Conservation (phyloP, 2,888 invertebrate genomes). For the Morpho helenor region DNA sequence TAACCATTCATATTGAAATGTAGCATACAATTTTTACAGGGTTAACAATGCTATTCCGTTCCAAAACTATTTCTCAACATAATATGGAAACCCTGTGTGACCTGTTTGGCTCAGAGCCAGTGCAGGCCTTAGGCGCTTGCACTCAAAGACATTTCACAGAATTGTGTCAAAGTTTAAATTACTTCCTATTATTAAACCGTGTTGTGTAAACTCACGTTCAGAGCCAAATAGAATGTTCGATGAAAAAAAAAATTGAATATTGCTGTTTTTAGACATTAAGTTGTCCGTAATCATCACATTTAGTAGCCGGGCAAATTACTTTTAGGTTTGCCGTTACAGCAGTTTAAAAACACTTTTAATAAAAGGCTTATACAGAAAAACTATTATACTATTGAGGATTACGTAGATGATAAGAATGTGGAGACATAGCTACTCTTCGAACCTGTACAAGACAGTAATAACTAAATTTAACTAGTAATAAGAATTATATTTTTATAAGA, state of each 20-base stretch:
- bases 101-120: slow-evolving; percentile 65
- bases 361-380: too few relatives aligned
- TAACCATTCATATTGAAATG: too few relatives aligned
- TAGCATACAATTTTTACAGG: background rate
- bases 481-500: too few relatives aligned
- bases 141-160: slow-evolving; percentile 40
- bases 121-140: slow-evolving; percentile 43
- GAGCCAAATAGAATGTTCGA: slow-evolving; percentile 20
- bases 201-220: slow-evolving; percentile 18
- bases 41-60: slow-evolving; percentile 3
- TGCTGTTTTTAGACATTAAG: background rate
- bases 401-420: too few relatives aligned
- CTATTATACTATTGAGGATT: too few relatives aligned
- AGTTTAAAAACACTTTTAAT: too few relatives aligned
- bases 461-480: too few relatives aligned
- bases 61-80: slow-evolving; percentile 20
- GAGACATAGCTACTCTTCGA: too few relatives aligned
- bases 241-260: background rate
- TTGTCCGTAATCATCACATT: background rate
- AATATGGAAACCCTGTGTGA: slow-evolving; percentile 46
- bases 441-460: too few relatives aligned
- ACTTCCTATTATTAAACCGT: slow-evolving; percentile 26
- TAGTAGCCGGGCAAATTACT: background rate
- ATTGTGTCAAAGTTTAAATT: slow-evolving; percentile 40
- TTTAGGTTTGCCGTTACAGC: too few relatives aligned